Base-by-base conservation (phyloP, 2,888 invertebrate genomes). In the Beris morrisii region DNA sequence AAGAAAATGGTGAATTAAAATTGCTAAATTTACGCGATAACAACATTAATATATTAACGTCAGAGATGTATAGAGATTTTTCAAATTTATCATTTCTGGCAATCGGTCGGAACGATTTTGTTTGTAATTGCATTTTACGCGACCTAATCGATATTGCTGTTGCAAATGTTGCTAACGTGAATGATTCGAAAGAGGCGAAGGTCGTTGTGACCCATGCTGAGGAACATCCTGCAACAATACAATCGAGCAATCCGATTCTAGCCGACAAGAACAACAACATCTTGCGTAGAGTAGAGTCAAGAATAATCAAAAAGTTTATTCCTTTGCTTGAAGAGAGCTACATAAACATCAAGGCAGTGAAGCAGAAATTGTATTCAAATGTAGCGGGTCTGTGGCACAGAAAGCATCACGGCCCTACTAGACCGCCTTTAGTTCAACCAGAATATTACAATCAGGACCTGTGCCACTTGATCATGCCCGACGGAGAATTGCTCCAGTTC, bases 61-160 rank as follows among this genome's bases (percentile, higher is more conserved):
- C 79, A 12, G 82, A 82, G 45, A 88, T 88, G 85, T 73, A 85
- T 0, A 70, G 75, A 12, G 88, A 88, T 70, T 79, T 88, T 5
- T 73, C 77, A 1, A 71, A 76, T 0, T 67, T 87, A 1, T 73
- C 79, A 0, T 83, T 81, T 65, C 68, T 88, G 0, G 83, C 82
- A 1, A 59, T 89, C 0, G 82, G 84, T 0, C 80, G 80, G 0
- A 89, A 89, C 72, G 82, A 83, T 6, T 82, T 88, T 22, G 78
- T 86, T 0, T 89, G 89, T 72, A 84, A 84, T 61, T 87, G 88
- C 67, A 75, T 82, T 4, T 74, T 83, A 0, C 81, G 83, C 65
- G 82, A 85, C n/a, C 76, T 87, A 7, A 80, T 83, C 44, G 83
- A 84, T 45, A 71, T 77, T 22, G 77, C 78, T 0, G 71, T 75